These are phyloP conservation scores for Cyanocitta stelleri DNA, from an alignment of 2,113 vertebrate genomes.

Conservation along the genomic window DNA sequence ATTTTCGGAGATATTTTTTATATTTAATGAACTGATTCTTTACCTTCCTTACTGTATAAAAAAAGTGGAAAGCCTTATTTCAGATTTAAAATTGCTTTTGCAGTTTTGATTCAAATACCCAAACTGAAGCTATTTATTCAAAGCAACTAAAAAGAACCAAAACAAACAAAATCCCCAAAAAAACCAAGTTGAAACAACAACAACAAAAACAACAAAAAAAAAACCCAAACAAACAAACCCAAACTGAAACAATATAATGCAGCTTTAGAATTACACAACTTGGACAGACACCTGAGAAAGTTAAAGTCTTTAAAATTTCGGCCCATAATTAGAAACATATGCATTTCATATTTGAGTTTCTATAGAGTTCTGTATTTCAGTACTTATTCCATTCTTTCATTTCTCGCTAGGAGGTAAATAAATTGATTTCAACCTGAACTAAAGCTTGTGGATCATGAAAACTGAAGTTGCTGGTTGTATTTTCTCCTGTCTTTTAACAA, in stretches of 20 bases:
- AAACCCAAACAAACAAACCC: background rate
- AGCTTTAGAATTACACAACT: background rate
- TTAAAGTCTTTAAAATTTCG: background rate
- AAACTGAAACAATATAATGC: background rate
- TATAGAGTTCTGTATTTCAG: background rate
- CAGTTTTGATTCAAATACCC: background rate
- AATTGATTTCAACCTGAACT: background rate
- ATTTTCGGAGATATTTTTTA: background rate
- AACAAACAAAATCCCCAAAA: background rate
- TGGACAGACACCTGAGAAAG: background rate
- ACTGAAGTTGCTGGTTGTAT: background rate
- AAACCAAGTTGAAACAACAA: background rate
- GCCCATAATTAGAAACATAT: background rate
- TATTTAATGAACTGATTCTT: background rate
- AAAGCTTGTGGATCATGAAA: background rate
- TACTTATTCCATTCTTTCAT: background rate
- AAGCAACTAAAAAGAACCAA: background rate
- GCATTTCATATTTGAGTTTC: background rate
- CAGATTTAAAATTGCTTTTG: background rate
- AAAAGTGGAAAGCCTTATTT: background rate
- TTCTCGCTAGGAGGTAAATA: background rate
- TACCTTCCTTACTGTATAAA: background rate
- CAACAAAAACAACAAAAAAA: background rate
- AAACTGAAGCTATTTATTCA: background rate
- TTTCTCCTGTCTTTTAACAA: background rate